A percentile compares a stretch with the other conserved stretches of the same genome.
phyloP scores from a whole-genome alignment of 1,140 invertebrate species.

The Gonatopus flavifemur region DNA sequence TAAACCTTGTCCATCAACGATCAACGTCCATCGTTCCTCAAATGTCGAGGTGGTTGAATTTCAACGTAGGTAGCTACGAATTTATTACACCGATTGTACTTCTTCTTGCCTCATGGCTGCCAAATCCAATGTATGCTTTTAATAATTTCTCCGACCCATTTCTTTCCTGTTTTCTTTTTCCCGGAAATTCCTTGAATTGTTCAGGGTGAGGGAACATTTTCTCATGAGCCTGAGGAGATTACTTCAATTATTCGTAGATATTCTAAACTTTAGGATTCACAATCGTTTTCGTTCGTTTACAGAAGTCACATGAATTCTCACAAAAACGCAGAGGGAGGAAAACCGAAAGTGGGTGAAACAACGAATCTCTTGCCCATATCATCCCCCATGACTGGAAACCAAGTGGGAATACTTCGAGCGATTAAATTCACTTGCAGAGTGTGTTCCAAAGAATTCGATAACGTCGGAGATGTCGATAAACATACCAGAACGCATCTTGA shows the following conservation, averaged over 20 bases:
- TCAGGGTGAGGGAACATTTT: too few relatives aligned
- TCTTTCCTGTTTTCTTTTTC: too few relatives aligned
- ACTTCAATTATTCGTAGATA: too few relatives aligned
- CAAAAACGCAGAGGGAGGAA: slow-evolving; percentile 23
- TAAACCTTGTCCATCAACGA: too few relatives aligned
- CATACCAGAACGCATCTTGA: slow-evolving; percentile 39
- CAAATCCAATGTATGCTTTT: neutral
- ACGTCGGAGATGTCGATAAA: slow-evolving; percentile 36
- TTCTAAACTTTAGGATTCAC: too few relatives aligned
- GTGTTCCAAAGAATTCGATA: slow-evolving; percentile 38
- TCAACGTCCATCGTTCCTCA: too few relatives aligned
- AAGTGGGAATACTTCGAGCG: slow-evolving; percentile 32
- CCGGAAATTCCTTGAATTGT: too few relatives aligned
- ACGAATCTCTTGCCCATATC: slow-evolving; percentile 25
- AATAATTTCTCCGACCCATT: neutral
- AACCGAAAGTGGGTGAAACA: slow-evolving; percentile 15
- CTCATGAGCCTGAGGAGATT: too few relatives aligned
- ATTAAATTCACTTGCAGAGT: slow-evolving; percentile 41
- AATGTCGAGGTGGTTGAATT: too few relatives aligned
- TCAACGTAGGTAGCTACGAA: too few relatives aligned
- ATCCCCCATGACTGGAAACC: slow-evolving; percentile 25
- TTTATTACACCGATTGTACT: too few relatives aligned
- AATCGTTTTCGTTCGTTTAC: too few relatives aligned
- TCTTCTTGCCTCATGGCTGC: neutral
- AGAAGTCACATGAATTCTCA: slow-evolving; percentile 36